These are phyloP conservation scores for Eupithecia subfuscata DNA, from an alignment of 2,888 invertebrate species.

Conservation along the genomic window DNA sequence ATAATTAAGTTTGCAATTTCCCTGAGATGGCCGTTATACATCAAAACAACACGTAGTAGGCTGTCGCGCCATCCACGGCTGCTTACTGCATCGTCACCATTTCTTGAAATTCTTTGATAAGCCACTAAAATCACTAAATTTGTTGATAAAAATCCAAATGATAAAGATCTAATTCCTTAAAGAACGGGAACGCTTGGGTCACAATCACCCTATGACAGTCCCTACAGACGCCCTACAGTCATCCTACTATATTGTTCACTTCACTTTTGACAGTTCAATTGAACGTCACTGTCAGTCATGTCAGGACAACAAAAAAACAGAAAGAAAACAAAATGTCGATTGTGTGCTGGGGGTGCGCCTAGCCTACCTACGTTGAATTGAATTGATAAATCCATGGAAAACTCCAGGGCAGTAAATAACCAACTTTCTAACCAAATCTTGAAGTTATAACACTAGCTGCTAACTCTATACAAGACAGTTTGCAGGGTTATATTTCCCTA, in stretches of 20 bases:
- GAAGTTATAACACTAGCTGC: conserved; percentile 33
- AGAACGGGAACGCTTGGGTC: neutral
- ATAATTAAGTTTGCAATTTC: no score
- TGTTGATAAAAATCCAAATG: no score
- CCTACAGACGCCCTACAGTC: neutral
- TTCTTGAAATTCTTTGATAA: no score
- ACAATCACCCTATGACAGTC: neutral
- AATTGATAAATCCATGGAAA: conserved; percentile 51
- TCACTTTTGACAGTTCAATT: neutral
- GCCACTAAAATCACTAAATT: no score
- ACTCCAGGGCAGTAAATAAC: conserved; percentile 57
- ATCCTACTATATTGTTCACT: neutral
- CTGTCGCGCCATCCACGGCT: no score
- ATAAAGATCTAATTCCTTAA: no score
- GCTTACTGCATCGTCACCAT: no score
- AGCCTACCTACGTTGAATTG: conserved; percentile 38
- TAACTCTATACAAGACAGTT: neutral
- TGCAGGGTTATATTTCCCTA: neutral
- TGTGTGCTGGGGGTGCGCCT: conserved; percentile 50
- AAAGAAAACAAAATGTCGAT: conserved; percentile 46
- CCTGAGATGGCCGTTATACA: no score
- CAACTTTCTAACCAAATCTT: conserved; percentile 39
- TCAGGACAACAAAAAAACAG: neutral
- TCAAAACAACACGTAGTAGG: no score
- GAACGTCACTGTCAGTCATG: neutral